Conservation (phyloP, 2,113 vertebrate species). For the Perca flavescens region DNA sequence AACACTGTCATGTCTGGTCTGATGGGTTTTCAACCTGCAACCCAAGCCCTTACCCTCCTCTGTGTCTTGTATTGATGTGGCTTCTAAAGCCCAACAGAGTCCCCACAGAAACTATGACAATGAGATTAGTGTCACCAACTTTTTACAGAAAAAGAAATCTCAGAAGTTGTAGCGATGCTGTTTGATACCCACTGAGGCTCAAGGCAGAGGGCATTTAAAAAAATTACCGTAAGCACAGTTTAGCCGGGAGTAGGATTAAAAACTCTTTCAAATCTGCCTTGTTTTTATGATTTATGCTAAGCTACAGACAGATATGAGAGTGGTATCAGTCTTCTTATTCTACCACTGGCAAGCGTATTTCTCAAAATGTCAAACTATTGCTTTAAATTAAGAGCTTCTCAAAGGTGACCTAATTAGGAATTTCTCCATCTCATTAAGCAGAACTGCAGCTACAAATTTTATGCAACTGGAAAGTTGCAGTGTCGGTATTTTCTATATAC, state of each 20-base stretch:
- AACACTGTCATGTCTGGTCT: not conserved
- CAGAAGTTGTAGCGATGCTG: not conserved
- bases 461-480: not conserved
- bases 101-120: not conserved
- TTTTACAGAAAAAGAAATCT: not conserved
- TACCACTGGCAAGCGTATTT: not conserved
- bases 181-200: not conserved
- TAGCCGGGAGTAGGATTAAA: not conserved
- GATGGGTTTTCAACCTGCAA: not conserved
- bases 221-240: not conserved
- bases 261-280: not conserved
- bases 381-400: not conserved
- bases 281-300: not conserved
- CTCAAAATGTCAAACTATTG: not conserved
- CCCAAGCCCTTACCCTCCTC: not conserved
- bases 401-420: constrained; percentile 9
- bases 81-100: constrained; percentile 8
- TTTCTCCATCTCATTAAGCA: not conserved
- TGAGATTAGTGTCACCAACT: not conserved
- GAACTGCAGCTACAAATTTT: not conserved
- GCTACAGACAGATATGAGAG: not conserved
- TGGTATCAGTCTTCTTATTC: not conserved
- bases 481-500: not conserved
- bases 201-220: not conserved
- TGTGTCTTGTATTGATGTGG: constrained; percentile 11